These are phyloP conservation scores for Polyploca ridens DNA, from an alignment of 2,888 invertebrate genomes.

Conservation along the genomic window DNA sequence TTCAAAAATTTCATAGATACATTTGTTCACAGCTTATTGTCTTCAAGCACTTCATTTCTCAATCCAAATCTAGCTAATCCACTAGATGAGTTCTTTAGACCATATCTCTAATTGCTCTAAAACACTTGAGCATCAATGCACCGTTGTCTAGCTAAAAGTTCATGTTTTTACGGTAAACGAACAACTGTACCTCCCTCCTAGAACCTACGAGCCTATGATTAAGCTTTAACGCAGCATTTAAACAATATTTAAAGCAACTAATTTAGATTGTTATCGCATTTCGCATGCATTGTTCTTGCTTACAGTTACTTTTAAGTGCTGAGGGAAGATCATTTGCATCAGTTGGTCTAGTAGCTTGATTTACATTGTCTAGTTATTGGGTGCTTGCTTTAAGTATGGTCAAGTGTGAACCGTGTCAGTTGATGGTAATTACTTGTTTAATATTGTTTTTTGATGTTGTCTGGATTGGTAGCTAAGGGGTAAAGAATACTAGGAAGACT, in stretches of 20 bases:
- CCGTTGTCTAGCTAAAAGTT: neutral
- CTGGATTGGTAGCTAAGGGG: neutral
- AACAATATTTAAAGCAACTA: conserved; percentile 55
- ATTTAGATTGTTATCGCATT: conserved; percentile 51
- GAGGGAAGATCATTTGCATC: neutral
- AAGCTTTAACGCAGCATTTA: conserved; percentile 47
- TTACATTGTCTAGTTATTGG: conserved; percentile 46
- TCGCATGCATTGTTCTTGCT: conserved; percentile 47
- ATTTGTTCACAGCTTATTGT: neutral
- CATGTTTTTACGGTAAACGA: conserved; percentile 10
- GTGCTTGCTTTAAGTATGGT: conserved; percentile 23
- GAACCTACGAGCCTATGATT: conserved; percentile 35
- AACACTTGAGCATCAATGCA: neutral
- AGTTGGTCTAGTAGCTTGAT: conserved; percentile 23
- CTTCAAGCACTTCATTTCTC: neutral
- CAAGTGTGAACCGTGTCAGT: conserved; percentile 40
- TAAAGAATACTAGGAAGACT: no score
- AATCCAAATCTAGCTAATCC: neutral
- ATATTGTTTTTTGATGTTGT: neutral
- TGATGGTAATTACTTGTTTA: conserved; percentile 2
- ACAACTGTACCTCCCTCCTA: conserved; percentile 14
- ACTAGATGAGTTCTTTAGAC: neutral
- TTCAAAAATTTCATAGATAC: no score
- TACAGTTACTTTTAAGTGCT: conserved; percentile 27
- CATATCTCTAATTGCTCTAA: neutral